Evolutionary conservation across 2,888 invertebrate genomes (phyloP).

Genomic region (Galerucella pusilla): DNA sequence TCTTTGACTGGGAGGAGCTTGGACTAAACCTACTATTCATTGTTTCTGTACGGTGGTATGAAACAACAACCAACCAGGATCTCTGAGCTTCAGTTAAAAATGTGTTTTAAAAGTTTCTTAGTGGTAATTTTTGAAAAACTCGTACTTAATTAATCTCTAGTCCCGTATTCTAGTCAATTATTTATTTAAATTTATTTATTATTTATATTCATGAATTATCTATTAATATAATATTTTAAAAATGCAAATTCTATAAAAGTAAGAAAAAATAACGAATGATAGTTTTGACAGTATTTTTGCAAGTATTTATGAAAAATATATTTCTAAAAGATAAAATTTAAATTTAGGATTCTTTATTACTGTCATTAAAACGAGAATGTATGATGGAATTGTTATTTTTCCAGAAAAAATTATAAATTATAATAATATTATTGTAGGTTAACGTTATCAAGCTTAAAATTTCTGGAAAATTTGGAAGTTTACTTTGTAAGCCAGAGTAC

Average conservation of each 20-base stretch:
- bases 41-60: too few species aligned
- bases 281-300: conserved; percentile 67
- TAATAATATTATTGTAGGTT: neutral
- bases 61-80: neutral
- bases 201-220: conserved; percentile 7
- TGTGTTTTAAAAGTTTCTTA: neutral
- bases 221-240: conserved; percentile 15
- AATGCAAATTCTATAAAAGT: conserved; percentile 43
- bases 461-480: conserved; percentile 13
- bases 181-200: conserved; percentile 52
- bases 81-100: neutral
- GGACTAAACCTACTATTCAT: too few species aligned
- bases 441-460: neutral
- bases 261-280: conserved; percentile 59
- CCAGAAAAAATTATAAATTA: neutral
- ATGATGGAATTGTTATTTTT: conserved; percentile 13
- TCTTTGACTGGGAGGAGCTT: too few species aligned
- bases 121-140: neutral
- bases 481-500: neutral
- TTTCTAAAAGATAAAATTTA: conserved; percentile 45
- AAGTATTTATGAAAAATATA: conserved; percentile 59
- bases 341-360: conserved; percentile 39
- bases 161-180: conserved; percentile 64
- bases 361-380: conserved; percentile 40
- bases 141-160: conserved; percentile 55